Evolutionary conservation across 2,797 vertebrate species (phyloP).

Genomic region (Coregonus suidteri): DNA sequence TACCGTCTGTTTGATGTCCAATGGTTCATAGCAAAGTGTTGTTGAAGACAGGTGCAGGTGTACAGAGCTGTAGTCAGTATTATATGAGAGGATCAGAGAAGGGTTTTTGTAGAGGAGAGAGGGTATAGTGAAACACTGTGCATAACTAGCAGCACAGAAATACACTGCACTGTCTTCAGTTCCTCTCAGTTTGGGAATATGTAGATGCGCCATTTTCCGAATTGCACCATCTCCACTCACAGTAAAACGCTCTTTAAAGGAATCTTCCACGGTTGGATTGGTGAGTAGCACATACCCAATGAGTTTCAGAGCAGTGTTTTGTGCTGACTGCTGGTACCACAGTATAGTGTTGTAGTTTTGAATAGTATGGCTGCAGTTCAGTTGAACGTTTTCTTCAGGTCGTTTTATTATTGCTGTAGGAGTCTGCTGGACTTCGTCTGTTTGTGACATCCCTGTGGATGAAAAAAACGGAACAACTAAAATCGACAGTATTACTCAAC

Average conservation of each 20-base stretch:
- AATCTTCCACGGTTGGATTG: not conserved
- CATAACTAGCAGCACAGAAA: conserved; percentile 43
- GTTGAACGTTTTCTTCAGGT: conserved; percentile 17
- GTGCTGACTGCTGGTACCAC: conserved; percentile 41
- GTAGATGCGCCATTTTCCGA: not conserved
- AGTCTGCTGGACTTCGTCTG: conserved; percentile 29
- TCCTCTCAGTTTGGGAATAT: not conserved
- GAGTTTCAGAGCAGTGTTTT: conserved; percentile 27
- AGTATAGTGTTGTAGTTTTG: conserved; percentile 30
- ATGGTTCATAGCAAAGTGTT: not conserved
- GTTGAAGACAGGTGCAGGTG: not conserved
- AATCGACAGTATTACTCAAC: not conserved
- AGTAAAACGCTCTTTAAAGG: not conserved
- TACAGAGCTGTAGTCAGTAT: not conserved
- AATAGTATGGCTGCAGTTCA: conserved; percentile 42
- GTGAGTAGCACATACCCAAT: conserved; percentile 31
- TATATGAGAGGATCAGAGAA: not conserved
- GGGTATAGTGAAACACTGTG: conserved; percentile 29
- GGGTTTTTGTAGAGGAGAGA: conserved; percentile 30
- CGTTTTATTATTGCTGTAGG: conserved; percentile 4
- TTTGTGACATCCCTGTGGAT: conserved; percentile 18
- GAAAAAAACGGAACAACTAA: not conserved
- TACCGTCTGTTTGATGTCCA: no score
- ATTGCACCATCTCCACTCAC: conserved; percentile 2
- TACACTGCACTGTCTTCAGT: conserved; percentile 30